Evolutionary conservation across 2,113 vertebrate genomes (phyloP).

Genomic region (Catharus fuscescens): DNA sequence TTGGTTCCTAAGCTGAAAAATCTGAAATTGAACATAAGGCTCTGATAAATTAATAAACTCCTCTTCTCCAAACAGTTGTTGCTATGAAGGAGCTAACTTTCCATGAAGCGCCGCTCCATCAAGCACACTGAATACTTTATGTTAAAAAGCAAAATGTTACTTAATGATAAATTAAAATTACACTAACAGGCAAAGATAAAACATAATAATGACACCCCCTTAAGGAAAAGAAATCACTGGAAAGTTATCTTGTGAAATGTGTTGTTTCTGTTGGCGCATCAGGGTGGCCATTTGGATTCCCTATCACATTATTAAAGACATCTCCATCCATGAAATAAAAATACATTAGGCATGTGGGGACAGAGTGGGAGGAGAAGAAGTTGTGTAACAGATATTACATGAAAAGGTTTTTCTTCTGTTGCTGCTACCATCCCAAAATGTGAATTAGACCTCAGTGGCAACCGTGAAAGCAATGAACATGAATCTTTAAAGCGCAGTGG

Average conservation of each 20-base stretch:
- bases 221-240: conserved; percentile 75
- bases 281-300: conserved; percentile 69
- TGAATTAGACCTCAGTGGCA: conserved; percentile 66
- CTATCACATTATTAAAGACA: conserved; percentile 70
- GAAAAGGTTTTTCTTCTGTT: conserved; percentile 51
- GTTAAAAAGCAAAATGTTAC: conserved; percentile 82
- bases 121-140: conserved; percentile 83
- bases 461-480: conserved; percentile 35
- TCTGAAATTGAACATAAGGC: conserved; percentile 86
- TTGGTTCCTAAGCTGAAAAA: conserved; percentile 81
- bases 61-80: conserved; percentile 84
- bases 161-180: conserved; percentile 85
- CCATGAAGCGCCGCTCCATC: conserved; percentile 77
- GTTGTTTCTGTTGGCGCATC: conserved; percentile 67
- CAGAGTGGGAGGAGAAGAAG: background rate
- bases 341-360: background rate
- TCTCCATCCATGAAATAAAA: conserved; percentile 73
- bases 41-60: conserved; percentile 88
- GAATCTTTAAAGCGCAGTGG: conserved; percentile 17
- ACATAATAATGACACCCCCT: conserved; percentile 74
- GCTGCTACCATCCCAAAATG: conserved; percentile 25
- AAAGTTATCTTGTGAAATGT: conserved; percentile 74
- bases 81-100: conserved; percentile 80
- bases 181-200: conserved; percentile 72
- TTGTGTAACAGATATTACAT: conserved; percentile 38